A percentile compares a stretch with the other conserved stretches of the same genome.
These are phyloP conservation scores for Pheosia gnoma DNA, from an alignment of 2,888 invertebrate genomes.

Conservation along the genomic window DNA sequence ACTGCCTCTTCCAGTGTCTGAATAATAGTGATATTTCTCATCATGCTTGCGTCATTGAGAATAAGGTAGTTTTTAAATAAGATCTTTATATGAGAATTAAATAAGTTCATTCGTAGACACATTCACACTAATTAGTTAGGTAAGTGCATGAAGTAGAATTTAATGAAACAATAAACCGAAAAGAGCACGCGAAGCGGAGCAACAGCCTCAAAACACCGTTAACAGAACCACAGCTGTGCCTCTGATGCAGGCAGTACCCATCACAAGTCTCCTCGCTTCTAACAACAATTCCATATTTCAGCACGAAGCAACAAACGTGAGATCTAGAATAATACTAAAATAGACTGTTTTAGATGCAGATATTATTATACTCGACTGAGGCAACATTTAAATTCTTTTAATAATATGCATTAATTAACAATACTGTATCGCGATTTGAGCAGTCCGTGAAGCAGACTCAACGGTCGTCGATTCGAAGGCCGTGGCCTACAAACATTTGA, in stretches of 20 bases:
- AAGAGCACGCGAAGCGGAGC: conserved; percentile 41
- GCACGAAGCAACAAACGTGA: conserved; percentile 1
- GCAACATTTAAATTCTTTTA: neutral
- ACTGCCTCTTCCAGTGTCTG: too few species aligned
- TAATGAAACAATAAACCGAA: conserved; percentile 32
- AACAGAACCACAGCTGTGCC: conserved; percentile 44
- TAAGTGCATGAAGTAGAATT: neutral
- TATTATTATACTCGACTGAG: neutral
- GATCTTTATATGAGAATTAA: neutral
- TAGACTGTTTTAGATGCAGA: neutral
- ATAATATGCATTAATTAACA: conserved; percentile 1
- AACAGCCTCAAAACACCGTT: conserved; percentile 50
- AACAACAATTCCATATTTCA: neutral
- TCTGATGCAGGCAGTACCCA: conserved; percentile 28
- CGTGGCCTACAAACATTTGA: conserved; percentile 34
- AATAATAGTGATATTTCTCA: too few species aligned
- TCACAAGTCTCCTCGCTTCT: neutral
- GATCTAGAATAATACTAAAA: conserved; percentile 2
- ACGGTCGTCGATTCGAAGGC: conserved; percentile 20
- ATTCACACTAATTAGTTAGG: neutral
- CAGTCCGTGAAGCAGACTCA: conserved; percentile 4
- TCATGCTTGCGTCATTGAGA: too few species aligned
- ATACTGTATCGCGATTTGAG: neutral
- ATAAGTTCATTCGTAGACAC: neutral
- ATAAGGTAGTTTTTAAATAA: too few species aligned